These are phyloP conservation scores for Acrobasis consociella DNA, from an alignment of 2,888 invertebrate genomes.

Conservation along the genomic window DNA sequence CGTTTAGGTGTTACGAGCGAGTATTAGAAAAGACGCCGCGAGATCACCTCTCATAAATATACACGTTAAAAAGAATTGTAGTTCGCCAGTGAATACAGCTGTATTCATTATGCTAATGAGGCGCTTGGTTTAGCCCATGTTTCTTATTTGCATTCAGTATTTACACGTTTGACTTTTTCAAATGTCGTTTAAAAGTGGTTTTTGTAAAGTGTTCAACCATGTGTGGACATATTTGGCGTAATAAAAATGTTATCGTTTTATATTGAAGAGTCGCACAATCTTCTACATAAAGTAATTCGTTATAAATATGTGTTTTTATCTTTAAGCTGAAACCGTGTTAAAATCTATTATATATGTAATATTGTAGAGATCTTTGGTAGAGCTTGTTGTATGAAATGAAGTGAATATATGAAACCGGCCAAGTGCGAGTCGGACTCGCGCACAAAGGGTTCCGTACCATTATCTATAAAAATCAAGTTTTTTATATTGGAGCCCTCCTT, in stretches of 20 bases:
- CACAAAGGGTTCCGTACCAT: no score
- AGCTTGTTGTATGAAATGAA: no score
- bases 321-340: background rate
- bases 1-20: conserved; percentile 26
- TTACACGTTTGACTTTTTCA: conserved; percentile 48
- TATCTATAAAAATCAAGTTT: no score
- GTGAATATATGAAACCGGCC: no score
- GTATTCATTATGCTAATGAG: conserved; percentile 57
- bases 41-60: background rate
- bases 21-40: background rate
- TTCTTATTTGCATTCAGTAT: conserved; percentile 57
- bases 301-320: background rate
- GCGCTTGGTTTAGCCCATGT: conserved; percentile 46
- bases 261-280: background rate
- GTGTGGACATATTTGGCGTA: background rate
- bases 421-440: no score
- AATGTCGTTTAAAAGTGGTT: conserved; percentile 32
- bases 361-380: no score
- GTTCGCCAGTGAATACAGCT: conserved; percentile 36
- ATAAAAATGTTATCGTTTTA: background rate
- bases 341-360: background rate
- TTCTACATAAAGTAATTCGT: background rate
- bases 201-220: conserved; percentile 30
- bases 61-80: conserved; percentile 7
- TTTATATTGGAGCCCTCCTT: no score